phyloP scores from a whole-genome alignment of 2,113 vertebrate genomes.

The Hipposideros armiger region DNA sequence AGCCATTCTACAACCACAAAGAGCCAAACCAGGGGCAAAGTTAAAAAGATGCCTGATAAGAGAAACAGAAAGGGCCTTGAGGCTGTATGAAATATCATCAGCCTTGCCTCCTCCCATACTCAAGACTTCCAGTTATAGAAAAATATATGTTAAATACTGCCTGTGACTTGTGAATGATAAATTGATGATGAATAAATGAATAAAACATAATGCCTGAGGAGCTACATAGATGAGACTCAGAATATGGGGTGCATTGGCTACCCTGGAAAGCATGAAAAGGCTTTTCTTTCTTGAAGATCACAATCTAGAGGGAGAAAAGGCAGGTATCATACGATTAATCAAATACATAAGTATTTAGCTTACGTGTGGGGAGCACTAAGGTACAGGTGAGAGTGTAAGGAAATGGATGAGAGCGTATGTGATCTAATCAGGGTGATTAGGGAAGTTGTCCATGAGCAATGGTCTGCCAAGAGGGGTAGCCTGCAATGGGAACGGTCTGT shows the following conservation, averaged over 20 bases:
- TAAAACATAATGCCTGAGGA: no score
- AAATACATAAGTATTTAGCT: constrained; percentile 19
- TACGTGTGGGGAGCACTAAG: neutral
- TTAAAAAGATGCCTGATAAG: neutral
- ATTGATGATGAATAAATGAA: no score
- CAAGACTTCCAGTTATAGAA: neutral
- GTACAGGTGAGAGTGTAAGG: neutral
- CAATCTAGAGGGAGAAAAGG: neutral
- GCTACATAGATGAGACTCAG: neutral
- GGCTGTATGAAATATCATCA: neutral
- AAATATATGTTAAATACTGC: neutral
- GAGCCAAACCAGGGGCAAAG: rapidly evolving
- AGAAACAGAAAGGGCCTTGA: neutral
- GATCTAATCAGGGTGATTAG: neutral
- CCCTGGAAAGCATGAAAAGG: neutral
- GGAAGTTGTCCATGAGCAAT: neutral
- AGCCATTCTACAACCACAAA: neutral
- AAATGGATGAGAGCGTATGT: neutral
- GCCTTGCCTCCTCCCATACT: neutral
- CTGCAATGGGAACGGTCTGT: neutral
- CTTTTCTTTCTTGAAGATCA: neutral
- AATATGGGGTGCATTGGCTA: neutral
- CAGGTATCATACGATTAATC: neutral
- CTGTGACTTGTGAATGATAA: neutral
- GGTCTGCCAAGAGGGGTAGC: neutral